Percentiles rank a stretch among this genome's conserved stretches.
These are phyloP conservation scores for Heteromurus nitidus DNA, from an alignment of 2,888 invertebrate species.

Conservation along the genomic window DNA sequence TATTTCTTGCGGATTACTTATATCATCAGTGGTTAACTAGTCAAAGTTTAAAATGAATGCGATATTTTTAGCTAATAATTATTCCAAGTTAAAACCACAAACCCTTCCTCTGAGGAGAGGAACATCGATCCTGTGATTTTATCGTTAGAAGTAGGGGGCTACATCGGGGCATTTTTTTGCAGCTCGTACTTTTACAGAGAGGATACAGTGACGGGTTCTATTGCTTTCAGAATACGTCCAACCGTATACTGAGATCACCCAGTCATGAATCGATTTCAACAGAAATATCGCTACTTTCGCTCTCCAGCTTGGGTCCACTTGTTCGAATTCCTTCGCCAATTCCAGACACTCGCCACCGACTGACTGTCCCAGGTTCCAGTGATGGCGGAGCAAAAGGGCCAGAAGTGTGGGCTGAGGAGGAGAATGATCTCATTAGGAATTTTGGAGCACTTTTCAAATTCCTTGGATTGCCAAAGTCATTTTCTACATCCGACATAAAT, in stretches of 20 bases:
- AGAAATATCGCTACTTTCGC: slow-evolving; percentile 86
- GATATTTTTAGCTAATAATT: too few species aligned
- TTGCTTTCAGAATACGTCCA: slow-evolving; percentile 73
- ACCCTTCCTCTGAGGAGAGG: too few species aligned
- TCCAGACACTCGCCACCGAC: slow-evolving; percentile 72
- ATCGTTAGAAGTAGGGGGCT: too few species aligned
- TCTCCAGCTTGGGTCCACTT: slow-evolving; percentile 80
- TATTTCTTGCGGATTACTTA: too few species aligned
- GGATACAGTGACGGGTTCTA: slow-evolving; percentile 5
- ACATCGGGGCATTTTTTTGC: too few species aligned
- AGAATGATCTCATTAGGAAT: slow-evolving; percentile 85
- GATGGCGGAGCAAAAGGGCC: slow-evolving; percentile 75
- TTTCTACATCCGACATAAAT: slow-evolving; percentile 86
- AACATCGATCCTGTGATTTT: too few species aligned
- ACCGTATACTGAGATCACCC: slow-evolving; percentile 84
- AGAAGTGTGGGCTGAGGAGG: slow-evolving; percentile 84
- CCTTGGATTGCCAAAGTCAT: slow-evolving; percentile 87
- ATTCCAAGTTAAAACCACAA: too few species aligned
- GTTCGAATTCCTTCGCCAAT: slow-evolving; percentile 74
- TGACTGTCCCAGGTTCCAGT: slow-evolving; percentile 71
- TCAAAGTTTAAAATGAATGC: too few species aligned
- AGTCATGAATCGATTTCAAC: slow-evolving; percentile 90
- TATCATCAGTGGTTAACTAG: too few species aligned
- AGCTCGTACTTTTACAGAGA: too few species aligned
- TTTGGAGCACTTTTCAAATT: slow-evolving; percentile 88